Evolutionary conservation across 1,140 invertebrate genomes (phyloP), one percentile per base, ranked within the genome.

Genomic region (Akabosia matsudoensis): DNA sequence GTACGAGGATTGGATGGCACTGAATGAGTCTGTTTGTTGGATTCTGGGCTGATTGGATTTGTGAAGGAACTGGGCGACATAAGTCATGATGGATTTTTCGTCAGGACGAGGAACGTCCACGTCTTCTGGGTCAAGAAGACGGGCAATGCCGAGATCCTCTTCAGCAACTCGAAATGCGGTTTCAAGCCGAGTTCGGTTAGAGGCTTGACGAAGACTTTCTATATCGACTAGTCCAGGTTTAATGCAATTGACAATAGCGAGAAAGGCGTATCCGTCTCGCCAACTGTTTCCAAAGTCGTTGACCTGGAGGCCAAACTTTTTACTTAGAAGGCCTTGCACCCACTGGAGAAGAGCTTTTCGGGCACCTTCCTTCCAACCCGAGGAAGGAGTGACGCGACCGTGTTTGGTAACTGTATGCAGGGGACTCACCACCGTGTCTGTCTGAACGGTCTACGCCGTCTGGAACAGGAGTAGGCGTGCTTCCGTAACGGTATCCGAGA

Each of bases 51-150:
- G 93, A 24, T 93, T 92, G 85, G 96, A 97, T 86, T 96, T 96
- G 84, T 98, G 94, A 79, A 99, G 87, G 86, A 99, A 99, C 87
- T 99, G 96, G 45, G 97, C 96, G 54, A 99, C 96, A 85, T 99
- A 99, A 33, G 97, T 99, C 96, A 99, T 99, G 79, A 99, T 95
- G 34, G 96, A 98, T 85, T 96, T 95, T 84, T 99, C 97, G 85
- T 99, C 97, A 10, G 97, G 97, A 83, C 94, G 93, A 18, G 93
- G 91, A 16, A 98, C 96, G 86, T 99, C 96, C 31, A 99, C 95
- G 87, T 99, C 97, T 88, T 97, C 96, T 33, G 96, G 91, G 85
- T 98, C 96, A 28, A 98, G 86, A 14, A 98, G 87, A 81, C 92
- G 88, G n/a, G 95, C 91, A 80, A 99, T 97, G 61, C 95, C 96